These are phyloP conservation scores for Gryllus bimaculatus DNA, from an alignment of 1,140 invertebrate genomes.

Conservation along the genomic window DNA sequence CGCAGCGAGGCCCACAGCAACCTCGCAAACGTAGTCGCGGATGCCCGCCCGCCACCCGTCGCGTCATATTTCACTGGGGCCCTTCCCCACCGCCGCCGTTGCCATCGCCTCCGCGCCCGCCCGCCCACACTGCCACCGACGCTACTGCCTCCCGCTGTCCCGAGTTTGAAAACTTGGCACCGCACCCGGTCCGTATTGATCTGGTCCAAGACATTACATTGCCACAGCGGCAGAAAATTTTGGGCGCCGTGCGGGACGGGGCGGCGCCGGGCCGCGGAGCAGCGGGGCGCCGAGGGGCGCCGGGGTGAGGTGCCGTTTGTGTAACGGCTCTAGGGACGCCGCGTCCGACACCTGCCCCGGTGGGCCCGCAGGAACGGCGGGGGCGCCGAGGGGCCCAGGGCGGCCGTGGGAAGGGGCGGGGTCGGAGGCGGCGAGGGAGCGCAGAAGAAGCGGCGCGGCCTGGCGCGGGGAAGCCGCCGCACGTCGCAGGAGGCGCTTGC, in stretches of 20 bases:
- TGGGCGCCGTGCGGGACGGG: not conserved
- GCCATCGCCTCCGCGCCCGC: not conserved
- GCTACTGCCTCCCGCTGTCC: not conserved
- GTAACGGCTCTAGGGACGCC: too few species aligned
- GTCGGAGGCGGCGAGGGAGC: too few species aligned
- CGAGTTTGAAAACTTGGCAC: conserved; percentile 3
- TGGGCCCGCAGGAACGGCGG: too few species aligned
- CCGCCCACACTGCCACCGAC: not conserved
- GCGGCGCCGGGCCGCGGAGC: not conserved
- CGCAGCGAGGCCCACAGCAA: too few species aligned
- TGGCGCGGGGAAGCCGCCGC: too few species aligned
- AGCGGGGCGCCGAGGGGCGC: not conserved
- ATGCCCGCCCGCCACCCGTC: not conserved
- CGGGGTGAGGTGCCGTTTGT: too few species aligned
- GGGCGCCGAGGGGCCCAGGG: too few species aligned
- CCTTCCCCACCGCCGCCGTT: not conserved
- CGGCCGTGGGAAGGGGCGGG: too few species aligned
- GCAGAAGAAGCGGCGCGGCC: too few species aligned
- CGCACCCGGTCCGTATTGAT: not conserved
- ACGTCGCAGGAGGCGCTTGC: too few species aligned
- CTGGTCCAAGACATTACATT: not conserved
- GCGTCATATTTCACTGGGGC: not conserved
- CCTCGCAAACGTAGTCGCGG: not conserved
- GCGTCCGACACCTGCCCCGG: too few species aligned
- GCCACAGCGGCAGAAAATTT: not conserved